Conservation (phyloP, 2,797 vertebrate species). For the Helarctos malayanus region DNA sequence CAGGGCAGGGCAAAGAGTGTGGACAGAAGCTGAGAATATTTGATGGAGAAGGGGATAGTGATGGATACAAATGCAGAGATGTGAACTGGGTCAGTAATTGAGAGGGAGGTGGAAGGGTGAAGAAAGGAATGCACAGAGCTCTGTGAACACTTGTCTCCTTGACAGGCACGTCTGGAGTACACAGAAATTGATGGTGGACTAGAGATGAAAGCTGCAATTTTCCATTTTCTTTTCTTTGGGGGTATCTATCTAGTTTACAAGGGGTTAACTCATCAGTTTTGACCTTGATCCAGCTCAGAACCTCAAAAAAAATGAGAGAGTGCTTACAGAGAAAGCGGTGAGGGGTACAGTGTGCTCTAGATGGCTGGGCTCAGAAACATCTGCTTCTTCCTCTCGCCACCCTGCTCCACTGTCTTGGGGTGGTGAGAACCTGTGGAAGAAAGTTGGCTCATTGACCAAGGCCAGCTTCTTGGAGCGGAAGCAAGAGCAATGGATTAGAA, state of each 20-base stretch:
- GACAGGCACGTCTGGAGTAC: background rate
- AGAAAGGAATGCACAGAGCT: background rate
- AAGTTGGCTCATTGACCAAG: background rate
- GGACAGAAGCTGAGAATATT: slow-evolving; percentile 47
- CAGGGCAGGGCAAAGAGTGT: slow-evolving; percentile 24
- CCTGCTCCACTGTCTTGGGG: rapidly evolving
- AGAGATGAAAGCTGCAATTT: background rate
- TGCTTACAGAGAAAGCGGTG: background rate
- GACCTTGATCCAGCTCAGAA: background rate
- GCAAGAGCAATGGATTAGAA: background rate
- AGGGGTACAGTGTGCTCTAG: rapidly evolving
- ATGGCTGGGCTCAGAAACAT: background rate
- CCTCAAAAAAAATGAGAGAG: background rate
- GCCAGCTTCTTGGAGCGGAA: background rate
- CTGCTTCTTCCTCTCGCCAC: background rate
- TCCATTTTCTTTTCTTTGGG: background rate
- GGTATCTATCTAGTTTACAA: background rate
- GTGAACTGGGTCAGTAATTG: background rate
- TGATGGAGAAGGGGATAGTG: background rate
- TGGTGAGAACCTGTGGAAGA: background rate
- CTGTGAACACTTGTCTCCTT: background rate
- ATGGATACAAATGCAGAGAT: background rate
- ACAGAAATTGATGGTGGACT: background rate
- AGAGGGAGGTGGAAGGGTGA: background rate
- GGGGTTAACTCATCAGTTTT: background rate